A percentile compares a stretch with the other conserved stretches of the same genome.
phyloP scores from a whole-genome alignment of 2,888 invertebrate genomes.

The Brachynemurus nebulosus region DNA sequence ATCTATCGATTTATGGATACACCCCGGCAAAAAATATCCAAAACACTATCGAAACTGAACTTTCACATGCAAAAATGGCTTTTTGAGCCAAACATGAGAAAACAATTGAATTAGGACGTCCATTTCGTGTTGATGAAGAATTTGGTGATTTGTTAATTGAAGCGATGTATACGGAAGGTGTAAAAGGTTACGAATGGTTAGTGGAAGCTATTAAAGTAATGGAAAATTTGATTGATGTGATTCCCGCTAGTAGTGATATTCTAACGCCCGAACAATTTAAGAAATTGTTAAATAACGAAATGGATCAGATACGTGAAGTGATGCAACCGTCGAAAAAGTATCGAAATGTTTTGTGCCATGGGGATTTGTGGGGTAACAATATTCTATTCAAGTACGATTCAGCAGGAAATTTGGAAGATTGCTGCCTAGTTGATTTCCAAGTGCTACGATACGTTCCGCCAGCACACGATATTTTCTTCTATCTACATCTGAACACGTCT shows the following conservation, averaged over 20 bases:
- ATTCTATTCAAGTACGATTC: no score
- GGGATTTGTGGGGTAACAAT: no score
- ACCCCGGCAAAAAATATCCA: no score
- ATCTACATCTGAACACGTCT: no score
- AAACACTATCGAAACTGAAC: slow-evolving; percentile 25
- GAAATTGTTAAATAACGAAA: slow-evolving; percentile 17
- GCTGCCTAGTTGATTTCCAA: no score
- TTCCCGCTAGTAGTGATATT: slow-evolving; percentile 14
- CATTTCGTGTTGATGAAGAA: slow-evolving; percentile 21
- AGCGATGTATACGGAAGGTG: slow-evolving; percentile 23
- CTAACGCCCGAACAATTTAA: slow-evolving; percentile 16
- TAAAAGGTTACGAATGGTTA: slow-evolving; percentile 24
- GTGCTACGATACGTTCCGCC: no score
- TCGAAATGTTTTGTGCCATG: no score
- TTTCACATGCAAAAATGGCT: slow-evolving; percentile 32
- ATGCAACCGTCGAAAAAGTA: no score
- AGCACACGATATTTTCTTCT: no score
- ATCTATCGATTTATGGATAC: not conserved
- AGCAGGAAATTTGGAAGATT: no score
- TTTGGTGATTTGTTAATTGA: slow-evolving; percentile 21
- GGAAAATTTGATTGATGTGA: slow-evolving; percentile 19
- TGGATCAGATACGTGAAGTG: slow-evolving; percentile 14
- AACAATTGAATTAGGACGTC: slow-evolving; percentile 10
- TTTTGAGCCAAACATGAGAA: slow-evolving; percentile 33
- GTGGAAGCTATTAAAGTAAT: slow-evolving; percentile 19